These are phyloP conservation scores for Oostethus manadensis DNA, from an alignment of 2,113 vertebrate species.

Conservation along the genomic window DNA sequence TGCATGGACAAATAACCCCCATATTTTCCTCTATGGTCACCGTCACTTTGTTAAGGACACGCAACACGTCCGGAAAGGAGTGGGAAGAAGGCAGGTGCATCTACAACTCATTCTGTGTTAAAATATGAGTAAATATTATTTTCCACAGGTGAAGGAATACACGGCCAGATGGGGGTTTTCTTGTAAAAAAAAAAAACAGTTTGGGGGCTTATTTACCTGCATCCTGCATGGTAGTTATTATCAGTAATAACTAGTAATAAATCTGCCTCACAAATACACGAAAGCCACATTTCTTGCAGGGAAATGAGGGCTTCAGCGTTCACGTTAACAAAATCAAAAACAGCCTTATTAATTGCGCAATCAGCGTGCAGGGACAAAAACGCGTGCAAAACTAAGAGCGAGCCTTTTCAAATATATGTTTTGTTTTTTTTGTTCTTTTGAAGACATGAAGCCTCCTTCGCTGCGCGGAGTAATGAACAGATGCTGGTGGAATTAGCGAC, in stretches of 20 bases:
- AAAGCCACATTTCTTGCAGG: not conserved
- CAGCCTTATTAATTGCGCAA: no score
- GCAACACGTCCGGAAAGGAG: no score
- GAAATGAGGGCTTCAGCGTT: no score
- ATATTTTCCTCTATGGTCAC: no score
- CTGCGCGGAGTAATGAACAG: constrained; percentile 74
- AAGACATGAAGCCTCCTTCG: constrained; percentile 48
- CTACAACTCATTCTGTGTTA: no score
- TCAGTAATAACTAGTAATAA: not conserved
- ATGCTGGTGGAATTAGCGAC: constrained; percentile 81
- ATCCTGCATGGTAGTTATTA: not conserved
- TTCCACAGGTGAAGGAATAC: not conserved
- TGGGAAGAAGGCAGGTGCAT: no score
- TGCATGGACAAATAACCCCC: no score
- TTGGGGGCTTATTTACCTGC: not conserved
- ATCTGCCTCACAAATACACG: not conserved
- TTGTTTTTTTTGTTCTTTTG: constrained; percentile 6
- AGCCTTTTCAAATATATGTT: constrained; percentile 4
- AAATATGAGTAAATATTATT: not conserved
- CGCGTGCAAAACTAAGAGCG: no score
- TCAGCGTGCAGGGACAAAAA: no score
- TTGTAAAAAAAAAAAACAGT: not conserved
- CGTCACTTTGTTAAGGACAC: no score
- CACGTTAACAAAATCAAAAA: no score
- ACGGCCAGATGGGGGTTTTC: not conserved